Base-by-base conservation (phyloP, 2,113 vertebrate genomes). In the Forbesichthys papilliferus region DNA sequence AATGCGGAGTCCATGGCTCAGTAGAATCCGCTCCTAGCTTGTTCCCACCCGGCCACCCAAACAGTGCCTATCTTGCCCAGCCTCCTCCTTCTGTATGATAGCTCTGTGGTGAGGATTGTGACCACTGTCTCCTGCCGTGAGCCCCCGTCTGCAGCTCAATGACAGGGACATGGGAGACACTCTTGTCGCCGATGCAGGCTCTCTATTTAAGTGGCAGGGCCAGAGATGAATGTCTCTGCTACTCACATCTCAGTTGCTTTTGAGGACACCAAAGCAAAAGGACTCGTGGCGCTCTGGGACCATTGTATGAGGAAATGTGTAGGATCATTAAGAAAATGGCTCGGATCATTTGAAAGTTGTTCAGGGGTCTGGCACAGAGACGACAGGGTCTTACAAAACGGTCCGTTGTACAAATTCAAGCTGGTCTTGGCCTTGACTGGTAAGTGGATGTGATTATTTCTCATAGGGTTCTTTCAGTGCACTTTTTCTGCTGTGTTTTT, bases 381-480 rank as follows among this genome's bases (percentile, higher is more conserved):
- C 58, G 49, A 33, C 65, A 11, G 16, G 64, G 64, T 64, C 68
- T 78, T 48, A 65, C 47, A 71, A 2, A 5, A 68, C 66, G 58
- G 27, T 27, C 27, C 1, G 27, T 27, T 27, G 60, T 51, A 48
- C 3, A 67, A 18, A 69, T 60, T 77, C 56, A 64, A 51, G 60
- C 64, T 61, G 66, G 58, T 11, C 56, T 76, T 67, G 73, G 78
- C 71, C 62, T 68, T 66, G 57, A 55, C 81, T 74, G 83, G 83
- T 87, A 81, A 89, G 90, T 90, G 74, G 62, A 66, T 76, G 68
- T 36, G 12, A 52, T 79, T 46, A 49, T 80, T 79, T 46, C 69
- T 78, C 33, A 54, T 46, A 1, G 36, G 56, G 69, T 79, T 57
- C 65, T 13, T 11, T 68, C 55, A 20, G 42, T 51, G 62, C 76